These are phyloP conservation scores for Alcis repandata DNA, from an alignment of 2,888 invertebrate species.

Conservation along the genomic window DNA sequence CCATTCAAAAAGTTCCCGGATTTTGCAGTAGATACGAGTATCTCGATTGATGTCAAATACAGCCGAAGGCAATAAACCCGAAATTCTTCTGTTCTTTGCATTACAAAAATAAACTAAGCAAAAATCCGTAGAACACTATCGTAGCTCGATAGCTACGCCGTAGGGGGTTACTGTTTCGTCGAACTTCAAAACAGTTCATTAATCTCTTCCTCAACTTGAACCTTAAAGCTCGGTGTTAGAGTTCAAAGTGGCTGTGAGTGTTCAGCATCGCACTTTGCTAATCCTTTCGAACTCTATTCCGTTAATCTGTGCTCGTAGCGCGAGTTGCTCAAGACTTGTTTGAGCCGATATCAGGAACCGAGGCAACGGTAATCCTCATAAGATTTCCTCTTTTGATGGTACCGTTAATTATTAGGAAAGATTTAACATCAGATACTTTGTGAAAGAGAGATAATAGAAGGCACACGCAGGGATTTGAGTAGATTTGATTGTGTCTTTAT, in stretches of 20 bases:
- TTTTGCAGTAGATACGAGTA: neutral
- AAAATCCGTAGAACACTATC: conserved; percentile 32
- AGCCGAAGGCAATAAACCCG: neutral
- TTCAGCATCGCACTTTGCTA: conserved; percentile 53
- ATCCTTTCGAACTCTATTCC: conserved; percentile 68
- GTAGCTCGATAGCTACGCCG: conserved; percentile 24
- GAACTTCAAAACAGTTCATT: conserved; percentile 39
- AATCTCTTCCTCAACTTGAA: conserved; percentile 37
- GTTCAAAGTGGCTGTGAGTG: conserved; percentile 48
- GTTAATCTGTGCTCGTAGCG: conserved; percentile 67
- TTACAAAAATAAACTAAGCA: conserved; percentile 16
- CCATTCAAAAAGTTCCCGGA: neutral
- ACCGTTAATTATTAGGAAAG: conserved; percentile 63
- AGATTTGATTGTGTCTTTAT: neutral
- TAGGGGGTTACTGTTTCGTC: conserved; percentile 36
- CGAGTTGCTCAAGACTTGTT: conserved; percentile 66
- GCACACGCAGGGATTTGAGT: neutral
- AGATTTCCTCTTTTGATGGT: conserved; percentile 67
- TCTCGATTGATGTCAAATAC: conserved; percentile 4
- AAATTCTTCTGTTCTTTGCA: neutral
- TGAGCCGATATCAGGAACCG: conserved; percentile 63
- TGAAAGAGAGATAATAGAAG: conserved; percentile 30
- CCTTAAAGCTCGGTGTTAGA: conserved; percentile 39
- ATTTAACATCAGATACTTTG: conserved; percentile 42
- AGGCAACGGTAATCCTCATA: conserved; percentile 62